phyloP scores from a whole-genome alignment of 1,140 invertebrate genomes.

The Trichogramma pretiosum region DNA sequence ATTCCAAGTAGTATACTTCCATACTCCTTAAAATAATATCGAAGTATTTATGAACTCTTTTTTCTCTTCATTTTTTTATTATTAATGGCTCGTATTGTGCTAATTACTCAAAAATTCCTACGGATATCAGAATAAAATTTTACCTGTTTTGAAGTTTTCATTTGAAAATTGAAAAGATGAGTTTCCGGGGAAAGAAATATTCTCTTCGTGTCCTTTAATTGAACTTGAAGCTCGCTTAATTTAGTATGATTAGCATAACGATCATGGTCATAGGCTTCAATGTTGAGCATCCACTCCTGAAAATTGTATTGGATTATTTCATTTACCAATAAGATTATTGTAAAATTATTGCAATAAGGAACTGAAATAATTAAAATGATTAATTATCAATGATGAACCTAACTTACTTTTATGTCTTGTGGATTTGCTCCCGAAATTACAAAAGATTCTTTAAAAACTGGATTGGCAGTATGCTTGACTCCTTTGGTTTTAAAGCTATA shows the following conservation, averaged over 20 bases:
- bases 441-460: constrained; percentile 42
- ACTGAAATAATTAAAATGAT: no score
- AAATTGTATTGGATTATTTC: no score
- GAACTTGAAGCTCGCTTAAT: constrained; percentile 34
- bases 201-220: constrained; percentile 35
- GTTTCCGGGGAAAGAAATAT: constrained; percentile 35
- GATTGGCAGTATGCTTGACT: constrained; percentile 38
- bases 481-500: constrained; percentile 40
- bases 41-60: no score
- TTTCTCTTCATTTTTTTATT: not conserved
- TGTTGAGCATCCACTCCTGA: constrained; percentile 40
- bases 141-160: constrained; percentile 39
- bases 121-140: not conserved
- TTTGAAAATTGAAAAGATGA: constrained; percentile 39
- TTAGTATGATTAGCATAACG: constrained; percentile 42
- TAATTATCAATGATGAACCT: no score
- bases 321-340: no score
- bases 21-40: constrained; percentile 33
- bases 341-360: constrained; percentile 9
- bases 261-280: constrained; percentile 38
- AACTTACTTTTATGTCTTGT: constrained; percentile 37
- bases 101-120: not conserved
- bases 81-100: not conserved
- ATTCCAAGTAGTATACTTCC: constrained; percentile 48
- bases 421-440: constrained; percentile 34